Evolutionary conservation across 2,888 invertebrate species (phyloP), one percentile per base, ranked within the genome.

Genomic region (Drosophila algonquin): DNA sequence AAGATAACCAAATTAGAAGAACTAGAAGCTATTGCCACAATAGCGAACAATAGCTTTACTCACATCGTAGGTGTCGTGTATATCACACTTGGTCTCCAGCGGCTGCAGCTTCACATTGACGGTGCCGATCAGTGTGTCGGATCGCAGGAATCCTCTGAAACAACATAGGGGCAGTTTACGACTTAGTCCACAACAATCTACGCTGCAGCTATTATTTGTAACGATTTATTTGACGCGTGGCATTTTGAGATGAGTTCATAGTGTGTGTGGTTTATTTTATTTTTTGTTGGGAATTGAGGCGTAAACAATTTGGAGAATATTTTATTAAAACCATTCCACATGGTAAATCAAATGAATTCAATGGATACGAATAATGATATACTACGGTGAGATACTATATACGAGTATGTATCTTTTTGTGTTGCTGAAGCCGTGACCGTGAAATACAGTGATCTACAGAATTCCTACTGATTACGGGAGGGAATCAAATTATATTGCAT

Each of bases 11-110:
- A 7, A 27, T 24, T 51, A 14, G 1, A 3, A 5, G 1, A 2
- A 0, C 2, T 14, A n/a, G n/a, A n/a, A n/a, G 9, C 7, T 3
- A 1, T 1, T 35, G 35, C 12, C 35, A 32, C 40, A 40, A n/a
- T n/a, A n/a, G n/a, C n/a, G n/a, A n/a, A n/a, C n/a, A n/a, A n/a
- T n/a, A n/a, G 9, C 0, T 35, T 3, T 75, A 95, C 96, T 96
- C 93, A 98, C 98, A 93, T 98, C 97, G 91, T 95, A 98, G 1
- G 97, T 96, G 73, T 99, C 98, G 91, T 99, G 99, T 63, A 98
- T 92, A 44, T 96, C 96, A 90, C 98, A 97, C 70, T 95, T 95
- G 0, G 95, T 96, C 93, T 99, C 98, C 70, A 99, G 93, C n/a
- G 96, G 96, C 81, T 96, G 96, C 76, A 99, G 93, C 91, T 98